These are phyloP conservation scores for Macrosiphum euphorbiae DNA, from an alignment of 2,888 invertebrate species.

Conservation along the genomic window DNA sequence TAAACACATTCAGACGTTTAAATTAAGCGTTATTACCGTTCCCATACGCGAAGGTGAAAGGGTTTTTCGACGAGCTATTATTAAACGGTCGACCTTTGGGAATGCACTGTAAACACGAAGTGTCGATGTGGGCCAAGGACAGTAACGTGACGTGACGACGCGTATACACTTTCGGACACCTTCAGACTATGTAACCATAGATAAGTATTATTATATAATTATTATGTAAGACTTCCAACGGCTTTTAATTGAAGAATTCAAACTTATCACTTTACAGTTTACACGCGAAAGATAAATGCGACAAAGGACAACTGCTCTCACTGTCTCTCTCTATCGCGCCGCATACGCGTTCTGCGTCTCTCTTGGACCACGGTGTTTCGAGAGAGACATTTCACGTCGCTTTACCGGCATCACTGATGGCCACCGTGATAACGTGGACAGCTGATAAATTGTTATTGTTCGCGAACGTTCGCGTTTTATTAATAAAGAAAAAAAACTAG, in stretches of 20 bases:
- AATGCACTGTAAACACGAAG: neutral
- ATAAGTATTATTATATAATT: too few relatives aligned
- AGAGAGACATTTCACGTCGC: neutral
- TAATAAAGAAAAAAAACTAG: neutral
- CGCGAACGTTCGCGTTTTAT: slow-evolving; percentile 55
- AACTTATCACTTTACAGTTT: slow-evolving; percentile 36
- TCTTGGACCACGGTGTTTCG: neutral
- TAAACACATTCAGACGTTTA: neutral
- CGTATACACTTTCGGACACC: neutral
- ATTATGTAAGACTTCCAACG: neutral
- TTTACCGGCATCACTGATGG: neutral
- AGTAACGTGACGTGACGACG: neutral
- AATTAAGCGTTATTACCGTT: neutral
- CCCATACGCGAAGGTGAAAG: neutral
- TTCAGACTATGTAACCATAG: neutral
- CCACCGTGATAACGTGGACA: slow-evolving; percentile 38
- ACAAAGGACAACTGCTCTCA: slow-evolving; percentile 11
- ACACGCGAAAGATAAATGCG: neutral
- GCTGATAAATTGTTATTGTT: slow-evolving; percentile 65
- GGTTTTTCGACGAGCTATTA: slow-evolving; percentile 10
- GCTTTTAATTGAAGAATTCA: neutral
- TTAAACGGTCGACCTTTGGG: slow-evolving; percentile 12
- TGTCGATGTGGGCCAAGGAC: slow-evolving; percentile 41
- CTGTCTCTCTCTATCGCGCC: neutral
- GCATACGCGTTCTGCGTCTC: neutral